Evolutionary conservation across 1,140 invertebrate genomes (phyloP), one percentile per base, ranked within the genome.

Genomic region (Papilio aristodemus): DNA sequence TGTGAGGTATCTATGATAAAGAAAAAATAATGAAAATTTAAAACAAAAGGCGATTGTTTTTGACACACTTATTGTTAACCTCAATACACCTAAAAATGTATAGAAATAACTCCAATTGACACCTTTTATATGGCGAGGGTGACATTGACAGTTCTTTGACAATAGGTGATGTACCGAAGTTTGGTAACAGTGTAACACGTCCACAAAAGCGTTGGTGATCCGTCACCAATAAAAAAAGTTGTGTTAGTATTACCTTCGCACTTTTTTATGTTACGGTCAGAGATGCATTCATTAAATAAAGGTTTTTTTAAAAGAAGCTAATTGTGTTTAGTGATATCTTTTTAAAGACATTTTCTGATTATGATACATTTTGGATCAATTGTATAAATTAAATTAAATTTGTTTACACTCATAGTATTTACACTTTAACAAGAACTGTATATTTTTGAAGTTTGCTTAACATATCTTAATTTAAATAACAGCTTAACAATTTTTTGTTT

Each of bases 231-330:
- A 50, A 82, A 74, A 78, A 83, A 84, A 86, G 76, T 81, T 80
- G 78, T 67, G 78, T 80, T 73, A 74, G 70, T 83, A 78, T 80
- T 68, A 76, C 78, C 76, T 82, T 82, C 73, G 60, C 68, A 75
- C 54, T 32, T 25, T 64, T 37, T 54, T 73, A 60, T 68, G 66
- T 67, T 50, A 68, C 69, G 69, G 54, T 57, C 6, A 27, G 19
- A 57, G 9, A 50, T 17, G 7, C 7, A 27, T 57, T 57, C 54
- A 57, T 57, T 50, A 7, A 11, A 1, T 22, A 27, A 19, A 27
- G 11, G 5, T 22, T 57, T 27, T 13, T 8, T 22, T 57, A 2
- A 57, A 54, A 9, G 14, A 1, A 9, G 1, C 37, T 37, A 0
- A 37, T 4, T 10, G 7, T 37, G 7, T 37, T 37, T 37, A 8